Percentiles rank a stretch among this genome's conserved stretches.
These are phyloP conservation scores for Zaprionus obscuricornis DNA, from an alignment of 2,888 invertebrate species.

Conservation along the genomic window DNA sequence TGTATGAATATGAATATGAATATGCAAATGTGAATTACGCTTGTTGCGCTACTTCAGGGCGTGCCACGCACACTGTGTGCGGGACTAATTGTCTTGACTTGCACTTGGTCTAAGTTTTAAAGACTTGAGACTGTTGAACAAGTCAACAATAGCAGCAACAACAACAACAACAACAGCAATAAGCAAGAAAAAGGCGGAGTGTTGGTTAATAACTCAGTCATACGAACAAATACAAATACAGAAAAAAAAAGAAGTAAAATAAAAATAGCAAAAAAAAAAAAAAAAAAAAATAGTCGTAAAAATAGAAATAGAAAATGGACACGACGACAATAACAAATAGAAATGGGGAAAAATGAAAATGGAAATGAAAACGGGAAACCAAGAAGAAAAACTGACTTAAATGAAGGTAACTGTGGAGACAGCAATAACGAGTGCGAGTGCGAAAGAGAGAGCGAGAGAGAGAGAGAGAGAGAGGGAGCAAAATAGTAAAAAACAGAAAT, in stretches of 20 bases:
- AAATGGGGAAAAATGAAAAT: conserved; percentile 38
- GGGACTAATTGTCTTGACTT: neutral
- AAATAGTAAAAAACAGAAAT: conserved; percentile 22
- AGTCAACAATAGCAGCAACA: no score
- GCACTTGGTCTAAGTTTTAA: no score
- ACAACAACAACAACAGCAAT: no score
- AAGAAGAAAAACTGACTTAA: neutral
- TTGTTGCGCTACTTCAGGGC: conserved; percentile 28
- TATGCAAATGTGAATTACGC: no score
- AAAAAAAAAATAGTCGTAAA: conserved; percentile 36
- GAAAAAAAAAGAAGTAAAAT: conserved; percentile 33
- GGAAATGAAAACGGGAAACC: conserved; percentile 34
- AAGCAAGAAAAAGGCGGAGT: conserved; percentile 8
- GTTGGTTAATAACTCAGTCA: conserved; percentile 53
- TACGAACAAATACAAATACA: conserved; percentile 37
- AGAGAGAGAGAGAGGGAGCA: conserved; percentile 12
- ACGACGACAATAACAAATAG: conserved; percentile 23
- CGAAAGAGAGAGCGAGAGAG: no score
- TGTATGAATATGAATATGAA: no score
- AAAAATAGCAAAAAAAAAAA: conserved; percentile 51
- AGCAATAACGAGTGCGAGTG: neutral
- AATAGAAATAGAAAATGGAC: conserved; percentile 55
- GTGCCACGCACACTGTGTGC: no score
- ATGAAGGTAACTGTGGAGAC: conserved; percentile 12
- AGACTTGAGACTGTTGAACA: no score